Conservation (phyloP, 2,888 invertebrate species). For the Pardosa pseudoannulata region DNA sequence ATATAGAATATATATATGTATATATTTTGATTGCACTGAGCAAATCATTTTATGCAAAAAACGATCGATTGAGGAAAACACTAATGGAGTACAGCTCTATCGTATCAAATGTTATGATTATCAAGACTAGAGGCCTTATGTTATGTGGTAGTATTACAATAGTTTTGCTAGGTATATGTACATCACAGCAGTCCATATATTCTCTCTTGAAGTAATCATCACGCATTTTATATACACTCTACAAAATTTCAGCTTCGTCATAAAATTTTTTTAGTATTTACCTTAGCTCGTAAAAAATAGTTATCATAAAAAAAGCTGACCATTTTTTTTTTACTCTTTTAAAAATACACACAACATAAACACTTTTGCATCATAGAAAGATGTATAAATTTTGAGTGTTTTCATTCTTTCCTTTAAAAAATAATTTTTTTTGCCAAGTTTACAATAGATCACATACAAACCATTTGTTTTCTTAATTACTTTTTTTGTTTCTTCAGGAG, state of each 20-base stretch:
- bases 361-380: neutral
- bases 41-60: conserved; percentile 61
- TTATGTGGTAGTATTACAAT: conserved; percentile 33
- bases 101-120: conserved; percentile 67
- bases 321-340: neutral
- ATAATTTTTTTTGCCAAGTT: neutral
- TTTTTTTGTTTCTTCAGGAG: no score
- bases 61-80: conserved; percentile 50
- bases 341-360: neutral
- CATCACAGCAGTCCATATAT: conserved; percentile 38
- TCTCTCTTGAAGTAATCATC: conserved; percentile 6
- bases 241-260: conserved; percentile 21
- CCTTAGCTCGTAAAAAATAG: neutral
- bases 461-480: no score
- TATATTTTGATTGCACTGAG: conserved; percentile 52
- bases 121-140: conserved; percentile 65
- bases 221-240: conserved; percentile 23
- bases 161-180: conserved; percentile 37
- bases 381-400: neutral
- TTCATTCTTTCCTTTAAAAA: neutral
- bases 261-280: neutral
- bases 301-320: neutral
- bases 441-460: no score
- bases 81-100: conserved; percentile 63
- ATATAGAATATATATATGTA: conserved; percentile 65